Conservation (phyloP, 2,888 invertebrate genomes). For the Tortrix viridana region DNA sequence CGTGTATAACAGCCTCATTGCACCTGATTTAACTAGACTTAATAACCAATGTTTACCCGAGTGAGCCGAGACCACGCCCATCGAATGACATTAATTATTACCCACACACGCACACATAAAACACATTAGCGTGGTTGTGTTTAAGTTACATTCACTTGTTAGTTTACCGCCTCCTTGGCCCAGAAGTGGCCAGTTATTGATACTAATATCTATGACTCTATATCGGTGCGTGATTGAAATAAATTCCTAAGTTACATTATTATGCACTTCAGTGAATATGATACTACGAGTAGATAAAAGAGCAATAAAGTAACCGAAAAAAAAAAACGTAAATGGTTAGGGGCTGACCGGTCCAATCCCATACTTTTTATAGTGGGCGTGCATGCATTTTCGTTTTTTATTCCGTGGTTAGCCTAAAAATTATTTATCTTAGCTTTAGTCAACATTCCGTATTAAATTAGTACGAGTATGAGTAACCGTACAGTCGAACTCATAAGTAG, state of each 20-base stretch:
- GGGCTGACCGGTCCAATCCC: too few relatives aligned
- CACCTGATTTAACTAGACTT: constrained; percentile 20
- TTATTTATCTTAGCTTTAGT: too few relatives aligned
- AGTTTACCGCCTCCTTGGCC: constrained; percentile 34
- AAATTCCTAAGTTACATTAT: constrained; percentile 8
- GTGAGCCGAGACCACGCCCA: constrained; percentile 63
- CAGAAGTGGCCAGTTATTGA: constrained; percentile 13
- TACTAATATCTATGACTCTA: background rate
- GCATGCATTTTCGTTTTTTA: too few relatives aligned
- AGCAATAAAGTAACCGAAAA: too few relatives aligned
- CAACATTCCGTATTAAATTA: too few relatives aligned
- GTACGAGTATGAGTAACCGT: too few relatives aligned
- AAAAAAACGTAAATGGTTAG: too few relatives aligned
- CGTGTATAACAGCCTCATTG: constrained; percentile 29
- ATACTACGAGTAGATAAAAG: too few relatives aligned
- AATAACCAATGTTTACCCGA: constrained; percentile 55
- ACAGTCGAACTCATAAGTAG: too few relatives aligned
- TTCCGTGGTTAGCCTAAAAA: background rate
- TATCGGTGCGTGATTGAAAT: constrained; percentile 11
- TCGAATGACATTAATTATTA: constrained; percentile 58
- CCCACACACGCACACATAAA: constrained; percentile 41
- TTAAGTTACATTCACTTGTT: constrained; percentile 25
- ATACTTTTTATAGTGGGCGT: too few relatives aligned
- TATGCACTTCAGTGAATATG: too few relatives aligned
- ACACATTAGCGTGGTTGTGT: background rate